Evolutionary conservation across 2,888 invertebrate genomes (phyloP), one percentile per base, ranked within the genome.

Genomic region (Acanthopleura granulata): DNA sequence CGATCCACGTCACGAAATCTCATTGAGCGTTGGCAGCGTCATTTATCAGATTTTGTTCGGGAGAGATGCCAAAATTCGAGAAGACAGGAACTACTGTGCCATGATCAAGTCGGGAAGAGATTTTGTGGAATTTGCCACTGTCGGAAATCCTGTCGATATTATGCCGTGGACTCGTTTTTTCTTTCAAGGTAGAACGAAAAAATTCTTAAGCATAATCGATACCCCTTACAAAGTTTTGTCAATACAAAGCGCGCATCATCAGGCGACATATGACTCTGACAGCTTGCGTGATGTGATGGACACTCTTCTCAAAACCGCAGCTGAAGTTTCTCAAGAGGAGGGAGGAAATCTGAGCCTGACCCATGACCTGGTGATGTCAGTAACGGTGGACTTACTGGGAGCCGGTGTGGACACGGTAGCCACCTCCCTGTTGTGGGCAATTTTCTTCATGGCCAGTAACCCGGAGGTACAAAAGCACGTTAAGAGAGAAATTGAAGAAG

Each of bases 161-260:
- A 78, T 82, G 75, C 82, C 83, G 0, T 83, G 81, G 81, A 72
- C 80, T 51, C 66, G 80, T 15, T 73, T 72, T 70, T 57, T 83
- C 57, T 66, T 66, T 25, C 66, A 25, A 6, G 29, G 4, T 27
- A 1, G 66, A 22, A 66, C 29, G 6, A 25, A 66, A 22, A 22
- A 66, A 66, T 66, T 66, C 25, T 25, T 66, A 3, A 22, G 29
- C 15, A 27, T 66, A 22, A 27, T 66, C 29, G 66, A 27, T 6
- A 66, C 14, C 25, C 25, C 66, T 1, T 66, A 27, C 29, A 27
- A 25, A 25, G 66, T 66, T 9, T 27, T 27, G 6, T 3, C 15
- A 22, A 22, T 25, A 27, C 66, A 66, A 27, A 27, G 25, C 6
- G 66, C 22, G 4, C 27, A 27, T 16, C 66, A 66, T 27, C 66